Base-by-base conservation (phyloP, 1,140 invertebrate species). In the Pissodes strobi region DNA sequence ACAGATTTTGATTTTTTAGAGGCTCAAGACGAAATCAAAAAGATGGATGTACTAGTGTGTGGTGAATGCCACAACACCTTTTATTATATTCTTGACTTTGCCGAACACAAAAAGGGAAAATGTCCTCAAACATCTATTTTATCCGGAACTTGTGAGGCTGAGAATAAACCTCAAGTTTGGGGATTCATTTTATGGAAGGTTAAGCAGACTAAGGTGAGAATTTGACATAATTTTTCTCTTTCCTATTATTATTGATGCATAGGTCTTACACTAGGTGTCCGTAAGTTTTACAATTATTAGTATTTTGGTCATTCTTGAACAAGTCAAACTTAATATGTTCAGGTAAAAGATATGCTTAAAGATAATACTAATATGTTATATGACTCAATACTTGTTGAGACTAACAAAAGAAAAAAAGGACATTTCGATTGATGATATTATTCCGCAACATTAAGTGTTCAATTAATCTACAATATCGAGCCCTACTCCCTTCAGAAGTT, bases 151-250 rank as follows among this genome's bases (percentile, higher is more conserved):
- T 72, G 66, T 43, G 70, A 71, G 22, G 63, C 86, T 76, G 90
- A 91, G 78, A 85, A 84, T 55, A 91, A 90, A 78, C 87, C 89
- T 10, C 88, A 90, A 79, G 87, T 92, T 1, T 92, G 90, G 90
- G 90, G 89, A 41, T 93, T 91, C 75, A 80, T 91, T 9, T 71
- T 93, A 19, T 92, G 90, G 90, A 92, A 92, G 74, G 82, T 84
- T 12, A 83, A 86, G 38, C 81, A 84, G 61, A 45, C 77, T 6
- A 74, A 80, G 64, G 67, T 67, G n/a, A 46, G 23, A n/a, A n/a
- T n/a, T 39, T 39, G 3, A 39, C n/a, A 39, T 39, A 6, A 39
- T 39, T 13, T 13, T 39, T 39, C 38, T 39, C 4, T 34, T 12
- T 34, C 12, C 12, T 34, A 34, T 34, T 34, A 6, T 34, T 5